A percentile compares a stretch with the other conserved stretches of the same genome.
These are phyloP conservation scores for Chionoecetes opilio DNA, from an alignment of 1,140 invertebrate species.

Conservation along the genomic window DNA sequence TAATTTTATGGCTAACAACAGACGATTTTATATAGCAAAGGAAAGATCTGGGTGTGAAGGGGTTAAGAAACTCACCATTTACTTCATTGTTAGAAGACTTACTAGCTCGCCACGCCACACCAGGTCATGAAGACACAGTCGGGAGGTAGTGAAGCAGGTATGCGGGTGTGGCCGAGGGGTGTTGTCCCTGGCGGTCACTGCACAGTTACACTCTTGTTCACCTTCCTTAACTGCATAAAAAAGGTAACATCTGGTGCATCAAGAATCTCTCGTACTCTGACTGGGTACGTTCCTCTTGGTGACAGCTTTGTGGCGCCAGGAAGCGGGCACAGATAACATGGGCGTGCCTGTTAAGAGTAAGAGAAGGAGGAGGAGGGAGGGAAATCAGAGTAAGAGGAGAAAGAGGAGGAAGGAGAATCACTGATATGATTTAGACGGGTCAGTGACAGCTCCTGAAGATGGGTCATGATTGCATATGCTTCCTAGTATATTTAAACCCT, in stretches of 20 bases:
- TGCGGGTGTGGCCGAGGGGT: not conserved
- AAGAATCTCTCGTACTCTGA: not conserved
- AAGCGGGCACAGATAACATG: not conserved
- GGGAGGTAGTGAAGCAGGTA: not conserved
- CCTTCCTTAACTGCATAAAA: not conserved
- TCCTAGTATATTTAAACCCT: not conserved
- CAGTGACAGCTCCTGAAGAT: not conserved
- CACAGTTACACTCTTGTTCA: slow-evolving; percentile 36
- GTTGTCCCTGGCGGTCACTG: slow-evolving; percentile 42
- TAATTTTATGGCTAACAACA: too few relatives aligned
- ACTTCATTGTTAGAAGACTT: not conserved
- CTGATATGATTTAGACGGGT: not conserved
- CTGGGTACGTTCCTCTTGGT: not conserved
- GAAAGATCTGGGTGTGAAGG: too few relatives aligned
- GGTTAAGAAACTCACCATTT: too few relatives aligned
- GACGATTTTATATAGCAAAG: too few relatives aligned
- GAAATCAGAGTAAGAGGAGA: not conserved
- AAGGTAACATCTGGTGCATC: not conserved
- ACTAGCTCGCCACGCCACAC: not conserved
- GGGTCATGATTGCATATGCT: not conserved
- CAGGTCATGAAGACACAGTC: not conserved
- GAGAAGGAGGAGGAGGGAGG: not conserved
- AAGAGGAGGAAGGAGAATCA: not conserved
- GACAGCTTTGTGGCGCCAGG: not conserved
- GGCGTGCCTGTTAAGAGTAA: not conserved